Percentiles rank a stretch among this genome's conserved stretches.
Conservation (phyloP, 2,888 invertebrate species). For the Diplolepis rosae region DNA sequence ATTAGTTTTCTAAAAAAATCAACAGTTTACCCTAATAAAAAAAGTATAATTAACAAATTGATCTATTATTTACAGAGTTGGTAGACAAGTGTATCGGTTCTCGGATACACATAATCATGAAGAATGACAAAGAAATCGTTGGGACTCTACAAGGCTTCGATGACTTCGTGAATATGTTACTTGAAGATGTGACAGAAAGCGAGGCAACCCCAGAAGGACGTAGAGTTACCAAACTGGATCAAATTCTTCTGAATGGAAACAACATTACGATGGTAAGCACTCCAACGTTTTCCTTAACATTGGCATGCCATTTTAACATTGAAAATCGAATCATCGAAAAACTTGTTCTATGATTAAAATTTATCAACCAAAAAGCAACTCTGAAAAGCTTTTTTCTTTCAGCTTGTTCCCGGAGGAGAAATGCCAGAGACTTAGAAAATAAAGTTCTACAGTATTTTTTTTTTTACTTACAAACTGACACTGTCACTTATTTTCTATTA, state of each 20-base stretch:
- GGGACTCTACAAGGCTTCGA: slow-evolving; percentile 98
- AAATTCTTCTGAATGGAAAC: slow-evolving; percentile 98
- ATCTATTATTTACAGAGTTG: slow-evolving; percentile 80
- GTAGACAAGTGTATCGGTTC: slow-evolving; percentile 99
- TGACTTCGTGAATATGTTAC: slow-evolving; percentile 98
- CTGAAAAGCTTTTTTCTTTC: slow-evolving; percentile 62
- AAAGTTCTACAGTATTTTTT: neutral
- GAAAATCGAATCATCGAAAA: slow-evolving; percentile 5
- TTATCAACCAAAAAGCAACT: neutral
- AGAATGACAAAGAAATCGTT: slow-evolving; percentile 99
- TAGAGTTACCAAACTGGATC: slow-evolving; percentile 96
- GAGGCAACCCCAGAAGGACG: slow-evolving; percentile 98
- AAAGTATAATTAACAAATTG: slow-evolving; percentile 7
- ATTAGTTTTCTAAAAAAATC: too few species aligned
- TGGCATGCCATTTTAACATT: neutral
- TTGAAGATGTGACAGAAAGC: slow-evolving; percentile 98
- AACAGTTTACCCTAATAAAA: slow-evolving; percentile 35
- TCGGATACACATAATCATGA: slow-evolving; percentile 99
- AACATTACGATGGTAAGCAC: slow-evolving; percentile 95
- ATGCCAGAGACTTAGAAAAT: slow-evolving; percentile 78
- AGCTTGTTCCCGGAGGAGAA: slow-evolving; percentile 88
- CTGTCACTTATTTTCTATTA: slow-evolving; percentile 35
- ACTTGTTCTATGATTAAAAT: too few species aligned
- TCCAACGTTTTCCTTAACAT: slow-evolving; percentile 9
- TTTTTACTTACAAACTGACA: slow-evolving; percentile 25